Evolutionary conservation across 2,113 vertebrate species (phyloP), one percentile per base, ranked within the genome.

Genomic region (Neotragus pygmaeus): DNA sequence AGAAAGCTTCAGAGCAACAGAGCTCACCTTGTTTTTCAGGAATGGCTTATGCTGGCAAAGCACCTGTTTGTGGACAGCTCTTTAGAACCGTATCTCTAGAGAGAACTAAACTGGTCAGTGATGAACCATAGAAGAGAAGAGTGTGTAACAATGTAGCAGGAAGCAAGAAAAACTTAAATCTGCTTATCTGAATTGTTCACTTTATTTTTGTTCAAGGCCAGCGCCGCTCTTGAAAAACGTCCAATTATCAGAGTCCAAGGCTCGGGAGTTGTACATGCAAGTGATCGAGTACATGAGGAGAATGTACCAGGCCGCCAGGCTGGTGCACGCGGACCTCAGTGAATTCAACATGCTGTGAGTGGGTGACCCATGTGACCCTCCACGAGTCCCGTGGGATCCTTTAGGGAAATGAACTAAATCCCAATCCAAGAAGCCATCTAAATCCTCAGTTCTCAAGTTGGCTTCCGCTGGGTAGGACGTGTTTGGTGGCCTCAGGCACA

Each of bases 331-430:
- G 0, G 99, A 99, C 98, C 99, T 99, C 98, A 99, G 99, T 98
- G 99, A 99, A 99, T 99, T 99, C 98, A 99, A 99, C 97, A 99
- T 99, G 98, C 98, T 99, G 99, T 99, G 96, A 99, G 99, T 98
- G 95, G 2, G 90, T 60, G 30, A 88, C 55, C 49, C 23, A 3
- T 16, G 3, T 16, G 39, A 45, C 36, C 47, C 12, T 45, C 19
- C 2, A 0, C 0, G 1, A 9, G 58, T 89, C 27, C 3, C 47
- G 45, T 83, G 4, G 0, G 64, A 27, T 43, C 58, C 57, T 91
- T 95, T 27, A 78, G 55, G 66, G 57, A 62, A 33, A 7, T 27
- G 33, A 27, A 16, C 45, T 90, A 36, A 92, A 47, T 51, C 43
- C 39, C 7, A 60, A 16, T 60, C 23, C 6, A 25, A 27, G 39